phyloP scores from a whole-genome alignment of 1,140 invertebrate genomes.

The Drosophila bipectinata region DNA sequence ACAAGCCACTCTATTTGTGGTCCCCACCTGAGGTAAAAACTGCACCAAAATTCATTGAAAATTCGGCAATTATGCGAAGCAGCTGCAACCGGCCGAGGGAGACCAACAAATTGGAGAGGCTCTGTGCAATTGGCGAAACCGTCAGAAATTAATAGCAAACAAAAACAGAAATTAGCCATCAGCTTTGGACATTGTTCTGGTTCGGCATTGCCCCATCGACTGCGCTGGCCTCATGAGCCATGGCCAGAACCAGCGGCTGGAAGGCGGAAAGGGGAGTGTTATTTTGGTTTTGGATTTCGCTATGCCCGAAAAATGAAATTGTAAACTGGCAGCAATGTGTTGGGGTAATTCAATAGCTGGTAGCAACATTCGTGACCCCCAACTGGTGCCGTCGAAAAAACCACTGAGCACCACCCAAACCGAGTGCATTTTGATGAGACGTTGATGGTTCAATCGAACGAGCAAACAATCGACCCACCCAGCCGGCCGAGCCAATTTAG shows the following conservation, averaged over 20 bases:
- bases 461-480: slow-evolving; percentile 64
- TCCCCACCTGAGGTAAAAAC: slow-evolving; percentile 1
- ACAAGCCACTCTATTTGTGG: slow-evolving; percentile 1
- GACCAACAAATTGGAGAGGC: slow-evolving; percentile 22
- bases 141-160: slow-evolving; percentile 65
- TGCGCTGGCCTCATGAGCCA: slow-evolving; percentile 66
- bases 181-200: slow-evolving; percentile 50
- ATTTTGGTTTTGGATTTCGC: slow-evolving; percentile 67
- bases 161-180: slow-evolving; percentile 57
- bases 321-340: slow-evolving; percentile 32
- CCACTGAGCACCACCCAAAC: slow-evolving; percentile 35
- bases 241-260: neutral
- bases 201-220: slow-evolving; percentile 61
- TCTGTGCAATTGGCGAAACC: slow-evolving; percentile 39
- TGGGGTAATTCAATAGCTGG: slow-evolving; percentile 43
- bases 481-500: slow-evolving; percentile 73
- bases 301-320: slow-evolving; percentile 36
- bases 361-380: slow-evolving; percentile 1
- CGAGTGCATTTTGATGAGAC: slow-evolving; percentile 68
- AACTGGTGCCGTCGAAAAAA: neutral
- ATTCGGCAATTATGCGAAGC: slow-evolving; percentile 11
- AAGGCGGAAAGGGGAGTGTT: neutral
- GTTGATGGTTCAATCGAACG: slow-evolving; percentile 79
- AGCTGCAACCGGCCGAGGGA: slow-evolving; percentile 7
- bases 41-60: slow-evolving; percentile 12